Percentiles rank a stretch among this genome's conserved stretches.
phyloP scores from a whole-genome alignment of 2,797 vertebrate species.

The Sebastes steindachneri region DNA sequence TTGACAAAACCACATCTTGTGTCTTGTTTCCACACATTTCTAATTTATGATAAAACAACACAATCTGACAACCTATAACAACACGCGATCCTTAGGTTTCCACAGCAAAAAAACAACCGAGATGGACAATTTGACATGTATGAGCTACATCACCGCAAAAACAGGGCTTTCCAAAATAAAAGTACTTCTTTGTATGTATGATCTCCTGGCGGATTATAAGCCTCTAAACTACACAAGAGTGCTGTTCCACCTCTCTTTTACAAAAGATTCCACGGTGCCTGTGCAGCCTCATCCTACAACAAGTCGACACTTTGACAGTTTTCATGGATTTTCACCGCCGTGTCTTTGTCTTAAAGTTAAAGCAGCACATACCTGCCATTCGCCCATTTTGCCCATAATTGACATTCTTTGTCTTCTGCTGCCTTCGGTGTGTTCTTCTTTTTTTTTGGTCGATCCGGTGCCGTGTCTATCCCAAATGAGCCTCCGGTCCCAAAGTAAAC shows the following conservation, averaged over 20 bases:
- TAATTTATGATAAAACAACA: constrained; percentile 3
- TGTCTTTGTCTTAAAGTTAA: constrained; percentile 70
- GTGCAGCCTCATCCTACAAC: constrained; percentile 33
- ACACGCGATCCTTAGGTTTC: constrained; percentile 4
- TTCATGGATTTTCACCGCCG: constrained; percentile 42
- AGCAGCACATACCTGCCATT: constrained; percentile 94
- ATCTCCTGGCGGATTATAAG: constrained; percentile 5
- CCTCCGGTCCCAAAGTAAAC: constrained; percentile 87
- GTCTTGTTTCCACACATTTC: not conserved
- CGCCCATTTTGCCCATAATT: constrained; percentile 94
- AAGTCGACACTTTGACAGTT: constrained; percentile 68
- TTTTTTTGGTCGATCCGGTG: constrained; percentile 80
- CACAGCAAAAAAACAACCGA: not conserved
- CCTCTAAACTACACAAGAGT: not conserved
- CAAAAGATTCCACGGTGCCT: not conserved
- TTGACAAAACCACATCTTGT: not conserved
- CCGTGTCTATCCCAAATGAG: constrained; percentile 83
- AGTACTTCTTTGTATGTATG: not conserved
- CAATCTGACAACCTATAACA: not conserved
- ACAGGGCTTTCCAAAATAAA: constrained; percentile 12
- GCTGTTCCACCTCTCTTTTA: not conserved
- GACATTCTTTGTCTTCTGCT: constrained; percentile 88
- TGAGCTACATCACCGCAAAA: not conserved
- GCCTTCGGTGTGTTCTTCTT: constrained; percentile 40
- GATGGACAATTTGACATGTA: not conserved